Conservation (phyloP, 2,888 invertebrate species). For the Apodemia duryi region DNA sequence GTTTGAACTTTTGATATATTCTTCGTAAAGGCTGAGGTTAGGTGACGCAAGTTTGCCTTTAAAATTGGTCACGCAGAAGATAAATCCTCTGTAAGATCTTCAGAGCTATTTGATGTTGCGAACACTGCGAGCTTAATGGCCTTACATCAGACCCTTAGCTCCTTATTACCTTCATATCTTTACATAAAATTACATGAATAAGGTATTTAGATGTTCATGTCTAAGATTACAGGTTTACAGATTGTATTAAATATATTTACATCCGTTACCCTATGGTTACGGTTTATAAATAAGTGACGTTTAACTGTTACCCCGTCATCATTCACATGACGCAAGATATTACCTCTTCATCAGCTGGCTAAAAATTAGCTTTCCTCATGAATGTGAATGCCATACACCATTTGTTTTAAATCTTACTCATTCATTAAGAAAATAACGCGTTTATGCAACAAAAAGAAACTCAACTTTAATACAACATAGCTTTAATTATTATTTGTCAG, state of each 20-base stretch:
- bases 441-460: too few relatives aligned
- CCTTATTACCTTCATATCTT: conserved; percentile 1
- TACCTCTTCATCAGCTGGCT: too few relatives aligned
- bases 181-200: conserved; percentile 4
- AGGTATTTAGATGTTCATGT: conserved; percentile 1
- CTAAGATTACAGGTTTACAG: neutral
- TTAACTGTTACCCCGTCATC: too few relatives aligned
- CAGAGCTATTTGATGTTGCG: conserved; percentile 10
- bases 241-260: neutral
- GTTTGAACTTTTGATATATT: conserved; percentile 15
- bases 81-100: conserved; percentile 12
- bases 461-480: too few relatives aligned
- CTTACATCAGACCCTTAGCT: conserved; percentile 13
- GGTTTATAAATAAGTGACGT: too few relatives aligned
- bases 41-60: conserved; percentile 41
- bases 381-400: too few relatives aligned
- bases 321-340: too few relatives aligned
- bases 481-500: too few relatives aligned
- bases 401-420: too few relatives aligned
- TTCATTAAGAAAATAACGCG: too few relatives aligned
- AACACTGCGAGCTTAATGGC: conserved; percentile 1
- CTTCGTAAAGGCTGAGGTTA: conserved; percentile 48
- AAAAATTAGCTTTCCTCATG: too few relatives aligned
- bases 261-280: too few relatives aligned
- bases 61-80: conserved; percentile 51